Conservation (phyloP, 2,113 vertebrate genomes). For the Elachura formosa region DNA sequence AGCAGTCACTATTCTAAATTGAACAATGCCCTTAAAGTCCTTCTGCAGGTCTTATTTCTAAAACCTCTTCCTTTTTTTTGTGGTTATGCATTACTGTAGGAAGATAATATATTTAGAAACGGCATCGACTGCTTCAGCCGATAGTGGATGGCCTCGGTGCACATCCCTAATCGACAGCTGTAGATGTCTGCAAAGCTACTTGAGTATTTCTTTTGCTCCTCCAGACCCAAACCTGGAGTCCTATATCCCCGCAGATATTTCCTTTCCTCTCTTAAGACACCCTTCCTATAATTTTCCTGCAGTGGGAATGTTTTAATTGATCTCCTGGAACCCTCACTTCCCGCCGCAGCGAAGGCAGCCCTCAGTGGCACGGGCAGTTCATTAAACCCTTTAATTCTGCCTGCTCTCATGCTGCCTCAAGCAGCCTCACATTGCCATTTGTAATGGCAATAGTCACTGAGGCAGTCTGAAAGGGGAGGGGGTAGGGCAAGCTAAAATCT, state of each 20-base stretch:
- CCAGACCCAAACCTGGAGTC: neutral
- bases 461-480: neutral
- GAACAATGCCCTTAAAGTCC: neutral
- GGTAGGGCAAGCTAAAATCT: neutral
- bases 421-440: neutral
- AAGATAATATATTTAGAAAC: neutral
- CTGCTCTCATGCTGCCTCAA: neutral
- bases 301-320: neutral
- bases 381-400: neutral
- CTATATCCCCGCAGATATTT: neutral
- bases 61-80: neutral
- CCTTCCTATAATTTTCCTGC: neutral
- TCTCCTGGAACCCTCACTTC: neutral
- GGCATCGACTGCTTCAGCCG: neutral
- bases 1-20: neutral
- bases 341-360: neutral
- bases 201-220: neutral
- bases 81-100: neutral
- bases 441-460: neutral
- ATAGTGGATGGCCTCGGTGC: rapidly evolving
- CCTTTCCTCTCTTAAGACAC: neutral
- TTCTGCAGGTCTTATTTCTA: neutral
- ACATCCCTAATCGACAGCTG: neutral
- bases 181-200: neutral
- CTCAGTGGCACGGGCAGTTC: neutral